Percentiles rank a stretch among this genome's conserved stretches.
Evolutionary conservation across 2,888 invertebrate species (phyloP).

Genomic region (Caradrina kadenii): DNA sequence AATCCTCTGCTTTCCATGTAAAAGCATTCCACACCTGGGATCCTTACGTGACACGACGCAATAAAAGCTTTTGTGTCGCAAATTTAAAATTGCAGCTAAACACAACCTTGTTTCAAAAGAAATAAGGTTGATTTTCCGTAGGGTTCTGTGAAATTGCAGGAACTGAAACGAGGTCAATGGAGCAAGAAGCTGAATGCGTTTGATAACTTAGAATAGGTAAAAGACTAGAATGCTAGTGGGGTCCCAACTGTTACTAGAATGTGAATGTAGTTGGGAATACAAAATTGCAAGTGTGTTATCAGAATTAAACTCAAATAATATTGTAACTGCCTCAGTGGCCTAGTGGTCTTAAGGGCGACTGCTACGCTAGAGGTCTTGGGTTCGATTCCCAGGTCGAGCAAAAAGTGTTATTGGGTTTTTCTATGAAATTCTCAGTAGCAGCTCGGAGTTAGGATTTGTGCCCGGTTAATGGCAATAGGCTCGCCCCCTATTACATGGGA

Average conservation of each 20-base stretch:
- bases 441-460: too few species aligned
- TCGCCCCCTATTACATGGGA: too few species aligned
- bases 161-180: constrained; percentile 81
- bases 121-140: constrained; percentile 62
- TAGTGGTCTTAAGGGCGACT: too few species aligned
- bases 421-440: too few species aligned
- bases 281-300: constrained; percentile 29
- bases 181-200: constrained; percentile 84
- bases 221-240: constrained; percentile 49
- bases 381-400: too few species aligned
- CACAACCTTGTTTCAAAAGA: constrained; percentile 51
- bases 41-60: constrained; percentile 85
- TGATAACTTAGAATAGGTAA: constrained; percentile 70
- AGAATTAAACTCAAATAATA: background rate
- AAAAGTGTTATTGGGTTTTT: too few species aligned
- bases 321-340: too few species aligned
- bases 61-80: constrained; percentile 78
- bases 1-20: constrained; percentile 82
- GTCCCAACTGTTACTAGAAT: constrained; percentile 58
- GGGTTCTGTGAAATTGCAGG: constrained; percentile 47
- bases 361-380: too few species aligned
- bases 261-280: constrained; percentile 35
- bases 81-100: constrained; percentile 55
- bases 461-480: too few species aligned
- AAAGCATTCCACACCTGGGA: constrained; percentile 88